Evolutionary conservation across 2,888 invertebrate species (phyloP).

Genomic region (Anoncus sp.): DNA sequence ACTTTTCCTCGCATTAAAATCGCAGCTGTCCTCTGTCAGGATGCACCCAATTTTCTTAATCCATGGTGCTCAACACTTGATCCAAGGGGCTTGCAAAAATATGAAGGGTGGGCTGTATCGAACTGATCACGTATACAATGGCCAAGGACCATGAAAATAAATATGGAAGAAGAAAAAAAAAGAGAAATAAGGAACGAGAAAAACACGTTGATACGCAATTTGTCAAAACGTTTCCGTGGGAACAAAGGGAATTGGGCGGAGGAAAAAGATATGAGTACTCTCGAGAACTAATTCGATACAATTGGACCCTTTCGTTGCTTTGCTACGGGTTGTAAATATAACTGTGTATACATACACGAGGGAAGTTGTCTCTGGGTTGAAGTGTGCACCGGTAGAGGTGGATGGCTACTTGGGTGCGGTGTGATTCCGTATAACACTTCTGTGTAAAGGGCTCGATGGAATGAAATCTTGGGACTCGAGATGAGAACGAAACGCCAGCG

Average conservation of each 20-base stretch:
- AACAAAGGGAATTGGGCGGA: conserved; percentile 40
- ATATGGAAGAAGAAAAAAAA: conserved; percentile 10
- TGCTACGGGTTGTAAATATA: conserved; percentile 9
- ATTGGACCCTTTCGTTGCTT: conserved; percentile 51
- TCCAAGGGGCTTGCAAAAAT: conserved; percentile 32
- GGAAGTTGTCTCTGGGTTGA: conserved; percentile 22
- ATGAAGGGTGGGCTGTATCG: conserved; percentile 13
- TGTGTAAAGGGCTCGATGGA: conserved; percentile 45
- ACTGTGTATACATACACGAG: conserved; percentile 18
- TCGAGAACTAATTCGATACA: conserved; percentile 71
- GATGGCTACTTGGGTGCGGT: conserved; percentile 33
- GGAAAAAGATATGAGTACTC: conserved; percentile 45
- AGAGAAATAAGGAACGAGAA: not conserved
- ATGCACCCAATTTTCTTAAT: conserved; percentile 44
- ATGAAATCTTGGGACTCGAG: conserved; percentile 41
- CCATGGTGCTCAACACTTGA: conserved; percentile 34
- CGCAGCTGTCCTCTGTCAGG: conserved; percentile 38
- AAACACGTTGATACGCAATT: conserved; percentile 44
- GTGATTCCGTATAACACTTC: conserved; percentile 17
- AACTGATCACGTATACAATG: conserved; percentile 25
- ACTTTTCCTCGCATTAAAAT: conserved; percentile 21
- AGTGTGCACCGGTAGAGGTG: conserved; percentile 34
- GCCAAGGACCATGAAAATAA: conserved; percentile 28
- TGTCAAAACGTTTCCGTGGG: conserved; percentile 55
- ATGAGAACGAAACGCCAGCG: conserved; percentile 31